These are phyloP conservation scores for Caradrina kadenii DNA, from an alignment of 2,888 invertebrate species.

Conservation along the genomic window DNA sequence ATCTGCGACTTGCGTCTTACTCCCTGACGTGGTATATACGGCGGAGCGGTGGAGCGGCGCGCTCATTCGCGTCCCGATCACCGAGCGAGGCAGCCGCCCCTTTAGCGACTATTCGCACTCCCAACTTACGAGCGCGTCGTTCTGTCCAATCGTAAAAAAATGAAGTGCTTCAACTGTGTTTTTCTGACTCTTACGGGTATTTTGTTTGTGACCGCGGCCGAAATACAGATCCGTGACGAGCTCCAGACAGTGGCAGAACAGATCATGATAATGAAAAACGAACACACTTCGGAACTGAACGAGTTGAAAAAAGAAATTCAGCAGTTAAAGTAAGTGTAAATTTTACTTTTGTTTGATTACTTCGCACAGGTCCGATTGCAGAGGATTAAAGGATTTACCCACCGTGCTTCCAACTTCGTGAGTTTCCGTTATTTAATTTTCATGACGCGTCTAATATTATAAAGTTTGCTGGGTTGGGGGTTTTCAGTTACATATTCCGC, in stretches of 20 bases:
- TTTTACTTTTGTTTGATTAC: conserved; percentile 38
- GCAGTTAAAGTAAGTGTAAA: conserved; percentile 81
- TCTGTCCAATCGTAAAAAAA: conserved; percentile 56
- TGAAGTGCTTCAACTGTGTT: conserved; percentile 77
- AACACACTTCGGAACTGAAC: conserved; percentile 74
- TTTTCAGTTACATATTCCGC: conserved; percentile 15
- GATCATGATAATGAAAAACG: conserved; percentile 74
- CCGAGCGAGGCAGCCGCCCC: conserved; percentile 66
- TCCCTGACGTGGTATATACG: conserved; percentile 71
- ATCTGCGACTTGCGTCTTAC: conserved; percentile 78
- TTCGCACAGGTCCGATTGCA: conserved; percentile 36
- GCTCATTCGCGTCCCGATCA: conserved; percentile 72
- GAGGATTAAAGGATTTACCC: conserved; percentile 31
- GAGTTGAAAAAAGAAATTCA: conserved; percentile 78
- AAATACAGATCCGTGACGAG: conserved; percentile 72
- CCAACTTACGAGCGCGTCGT: conserved; percentile 56
- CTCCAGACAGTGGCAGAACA: conserved; percentile 75
- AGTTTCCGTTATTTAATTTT: conserved; percentile 13
- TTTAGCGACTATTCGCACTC: conserved; percentile 50
- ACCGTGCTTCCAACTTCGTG: conserved; percentile 8
- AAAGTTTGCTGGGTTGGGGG: conserved; percentile 8
- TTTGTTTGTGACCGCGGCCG: conserved; percentile 70
- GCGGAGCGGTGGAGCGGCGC: conserved; percentile 61
- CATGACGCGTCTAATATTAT: neutral
- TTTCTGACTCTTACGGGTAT: conserved; percentile 70